Evolutionary conservation across 2,888 invertebrate species (phyloP).

Genomic region (Crematogaster levior): DNA sequence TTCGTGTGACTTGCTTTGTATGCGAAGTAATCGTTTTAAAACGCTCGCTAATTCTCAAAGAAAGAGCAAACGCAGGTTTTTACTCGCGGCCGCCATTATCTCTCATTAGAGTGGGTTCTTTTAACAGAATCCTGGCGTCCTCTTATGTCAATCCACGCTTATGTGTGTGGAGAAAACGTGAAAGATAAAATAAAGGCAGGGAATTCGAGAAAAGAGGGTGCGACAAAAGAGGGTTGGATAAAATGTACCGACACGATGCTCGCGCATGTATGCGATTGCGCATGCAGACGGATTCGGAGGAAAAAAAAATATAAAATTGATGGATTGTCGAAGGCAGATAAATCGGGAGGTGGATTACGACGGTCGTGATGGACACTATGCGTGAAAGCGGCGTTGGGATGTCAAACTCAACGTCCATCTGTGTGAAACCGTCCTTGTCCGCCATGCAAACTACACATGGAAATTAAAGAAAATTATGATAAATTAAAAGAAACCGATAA

Average conservation of each 20-base stretch:
- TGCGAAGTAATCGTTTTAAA: constrained; percentile 51
- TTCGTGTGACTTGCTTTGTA: constrained; percentile 40
- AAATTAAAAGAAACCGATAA: background rate
- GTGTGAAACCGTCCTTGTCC: background rate
- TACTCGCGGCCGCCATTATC: constrained; percentile 47
- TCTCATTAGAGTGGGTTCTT: constrained; percentile 46
- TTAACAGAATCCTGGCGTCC: constrained; percentile 29
- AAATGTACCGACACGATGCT: constrained; percentile 26
- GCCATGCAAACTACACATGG: background rate
- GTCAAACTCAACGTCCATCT: constrained; percentile 24
- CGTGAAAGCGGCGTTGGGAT: constrained; percentile 22
- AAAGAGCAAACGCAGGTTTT: constrained; percentile 52
- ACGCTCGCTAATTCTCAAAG: constrained; percentile 46
- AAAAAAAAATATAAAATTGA: background rate
- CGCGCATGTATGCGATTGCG: constrained; percentile 30
- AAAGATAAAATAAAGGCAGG: constrained; percentile 22
- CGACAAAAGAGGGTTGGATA: constrained; percentile 23
- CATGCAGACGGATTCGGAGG: constrained; percentile 8
- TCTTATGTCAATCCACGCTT: constrained; percentile 45
- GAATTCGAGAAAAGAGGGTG: constrained; percentile 22
- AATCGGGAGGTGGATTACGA: constrained; percentile 29
- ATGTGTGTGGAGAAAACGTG: constrained; percentile 26
- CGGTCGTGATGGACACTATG: constrained; percentile 27
- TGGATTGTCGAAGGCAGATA: constrained; percentile 16
- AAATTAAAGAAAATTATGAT: constrained; percentile 4